These are phyloP conservation scores for Ichneumoninae sp. DNA, from an alignment of 2,888 invertebrate species.

Conservation along the genomic window DNA sequence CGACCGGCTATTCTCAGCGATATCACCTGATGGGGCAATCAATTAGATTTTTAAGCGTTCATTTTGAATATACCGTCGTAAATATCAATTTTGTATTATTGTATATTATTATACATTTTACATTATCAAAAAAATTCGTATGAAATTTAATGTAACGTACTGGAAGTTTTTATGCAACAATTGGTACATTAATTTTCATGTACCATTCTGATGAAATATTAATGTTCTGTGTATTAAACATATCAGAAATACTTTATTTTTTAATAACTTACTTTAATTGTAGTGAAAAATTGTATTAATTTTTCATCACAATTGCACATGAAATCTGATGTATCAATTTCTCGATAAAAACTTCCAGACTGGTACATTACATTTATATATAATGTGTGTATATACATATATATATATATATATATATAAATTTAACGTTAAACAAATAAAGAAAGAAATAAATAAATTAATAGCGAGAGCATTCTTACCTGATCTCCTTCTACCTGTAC, in stretches of 20 bases:
- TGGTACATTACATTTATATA: no score
- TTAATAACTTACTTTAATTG: no score
- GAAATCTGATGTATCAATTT: not conserved
- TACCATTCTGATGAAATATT: no score
- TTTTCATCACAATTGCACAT: not conserved
- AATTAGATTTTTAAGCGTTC: not conserved
- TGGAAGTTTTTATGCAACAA: no score
- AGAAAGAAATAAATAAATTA: not conserved
- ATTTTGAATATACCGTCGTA: constrained; percentile 17
- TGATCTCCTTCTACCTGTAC: constrained; percentile 97
- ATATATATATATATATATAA: no score
- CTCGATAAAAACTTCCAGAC: no score
- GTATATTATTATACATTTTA: not conserved
- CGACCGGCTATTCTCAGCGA: constrained; percentile 88
- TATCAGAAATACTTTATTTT: no score
- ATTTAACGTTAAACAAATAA: not conserved
- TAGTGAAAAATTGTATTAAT: not conserved
- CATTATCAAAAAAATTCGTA: no score
- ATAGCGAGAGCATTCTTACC: constrained; percentile 82
- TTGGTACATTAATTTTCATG: no score
- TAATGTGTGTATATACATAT: no score
- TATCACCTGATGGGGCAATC: constrained; percentile 84
- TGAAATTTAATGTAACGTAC: no score
- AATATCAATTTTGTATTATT: not conserved
- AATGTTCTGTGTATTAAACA: no score